Percentiles rank a stretch among this genome's conserved stretches.
Conservation (phyloP, 1,140 invertebrate species). For the Procambarus clarkii region DNA sequence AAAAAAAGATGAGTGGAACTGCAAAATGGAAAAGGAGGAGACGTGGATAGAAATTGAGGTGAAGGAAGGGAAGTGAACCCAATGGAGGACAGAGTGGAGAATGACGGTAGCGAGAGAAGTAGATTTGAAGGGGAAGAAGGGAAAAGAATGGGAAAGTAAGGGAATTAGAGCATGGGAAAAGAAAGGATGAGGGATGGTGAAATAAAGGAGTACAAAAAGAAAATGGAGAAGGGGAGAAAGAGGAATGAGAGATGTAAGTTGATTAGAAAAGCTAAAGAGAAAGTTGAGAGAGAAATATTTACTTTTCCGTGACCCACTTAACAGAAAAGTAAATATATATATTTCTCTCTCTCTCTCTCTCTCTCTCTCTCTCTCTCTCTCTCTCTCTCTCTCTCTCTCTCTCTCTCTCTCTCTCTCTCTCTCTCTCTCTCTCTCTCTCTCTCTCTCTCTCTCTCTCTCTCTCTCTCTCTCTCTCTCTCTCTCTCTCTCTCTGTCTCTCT, state of each 20-base stretch:
- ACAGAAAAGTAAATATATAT: not conserved
- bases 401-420: slow-evolving; percentile 7
- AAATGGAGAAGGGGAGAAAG: not conserved
- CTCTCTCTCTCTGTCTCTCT: not conserved
- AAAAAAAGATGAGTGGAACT: not conserved
- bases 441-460: not conserved
- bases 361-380: not conserved
- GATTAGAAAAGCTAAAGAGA: not conserved
- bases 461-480: not conserved
- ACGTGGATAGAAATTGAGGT: no score
- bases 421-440: not conserved
- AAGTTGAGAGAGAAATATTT: no score
- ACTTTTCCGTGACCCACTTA: not conserved
- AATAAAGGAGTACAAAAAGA: not conserved
- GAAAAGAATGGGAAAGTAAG: not conserved
- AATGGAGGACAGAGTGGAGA: not conserved
- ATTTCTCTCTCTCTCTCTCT: not conserved
- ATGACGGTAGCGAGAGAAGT: not conserved
- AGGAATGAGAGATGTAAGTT: not conserved
- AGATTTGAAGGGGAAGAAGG: not conserved
- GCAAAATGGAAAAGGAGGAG: no score
- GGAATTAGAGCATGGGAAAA: not conserved
- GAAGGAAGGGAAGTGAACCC: not conserved
- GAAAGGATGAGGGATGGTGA: not conserved
- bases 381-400: not conserved